Base-by-base conservation (phyloP, 2,888 invertebrate species). In the Apamea crenata region DNA sequence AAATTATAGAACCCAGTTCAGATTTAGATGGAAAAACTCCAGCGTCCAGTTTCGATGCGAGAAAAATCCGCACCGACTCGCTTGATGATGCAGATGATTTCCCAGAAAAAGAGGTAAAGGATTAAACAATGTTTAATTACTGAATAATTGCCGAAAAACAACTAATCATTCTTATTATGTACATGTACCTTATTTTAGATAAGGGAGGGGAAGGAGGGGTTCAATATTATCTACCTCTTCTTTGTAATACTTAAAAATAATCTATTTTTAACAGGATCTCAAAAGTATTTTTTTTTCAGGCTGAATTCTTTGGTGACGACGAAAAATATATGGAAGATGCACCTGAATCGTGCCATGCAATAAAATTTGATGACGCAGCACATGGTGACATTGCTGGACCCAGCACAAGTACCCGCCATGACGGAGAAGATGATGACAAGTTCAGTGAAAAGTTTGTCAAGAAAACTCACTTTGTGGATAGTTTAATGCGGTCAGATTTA, bases 1-100 rank as follows among this genome's bases (percentile, higher is more conserved):
- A 97, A 94, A 97, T 97, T 56, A 97, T 97, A 84, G 97, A 97
- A 91, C 97, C 97, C 16, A 91, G 91, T 80, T 97, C 96, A 50
- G 97, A 97, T 73, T 81, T 94, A 29, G 97, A 96, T 71, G 95
- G 94, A 12, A 96, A 95, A 92, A 83, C 92, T 61, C 92, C 94
- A 5, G 83, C 91, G 12, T 94, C 96, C 36, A 96, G 96, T 92
- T 97, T 96, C 90, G 97, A 97, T 86, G 86, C 97, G 0, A 94
- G 93, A 74, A 97, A 97, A 92, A 91, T 97, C 47, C 93, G 96
- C 67, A 97, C 97, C 0, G 97, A 97, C 88, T 97, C 97, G 2
- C 93, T 97, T 6, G 97, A 97, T 85, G 97, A 97, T 77, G 97
- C 97, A 50, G 97, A 97, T 87, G 97, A 97, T 87, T 97, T 97